Conservation (phyloP, 2,113 vertebrate genomes). For the Notechis scutatus region DNA sequence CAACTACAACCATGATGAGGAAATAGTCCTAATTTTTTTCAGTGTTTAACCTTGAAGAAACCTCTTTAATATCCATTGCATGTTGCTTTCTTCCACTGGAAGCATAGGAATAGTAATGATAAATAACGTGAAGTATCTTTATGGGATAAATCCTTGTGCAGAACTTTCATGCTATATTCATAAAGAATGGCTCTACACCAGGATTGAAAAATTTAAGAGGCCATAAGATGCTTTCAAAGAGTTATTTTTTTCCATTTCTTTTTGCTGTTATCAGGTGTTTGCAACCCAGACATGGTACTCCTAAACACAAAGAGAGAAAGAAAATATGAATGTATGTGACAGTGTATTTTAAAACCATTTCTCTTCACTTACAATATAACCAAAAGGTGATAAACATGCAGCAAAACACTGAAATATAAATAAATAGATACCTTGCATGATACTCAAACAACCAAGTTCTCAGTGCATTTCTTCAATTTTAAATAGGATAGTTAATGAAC, state of each 20-base stretch:
- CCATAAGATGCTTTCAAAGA: not conserved
- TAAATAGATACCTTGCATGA: not conserved
- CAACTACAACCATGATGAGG: not conserved
- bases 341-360: not conserved
- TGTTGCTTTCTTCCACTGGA: not conserved
- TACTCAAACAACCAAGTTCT: conserved; percentile 10
- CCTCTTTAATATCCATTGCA: not conserved
- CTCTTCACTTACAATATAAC: not conserved
- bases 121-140: not conserved
- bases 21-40: not conserved
- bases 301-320: not conserved
- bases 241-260: not conserved
- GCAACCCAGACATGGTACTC: not conserved
- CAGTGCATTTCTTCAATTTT: not conserved
- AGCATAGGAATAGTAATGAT: not conserved
- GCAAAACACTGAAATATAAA: conserved; percentile 20
- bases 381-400: not conserved
- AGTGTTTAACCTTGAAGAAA: not conserved
- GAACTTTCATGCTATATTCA: not conserved
- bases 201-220: not conserved
- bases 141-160: not conserved
- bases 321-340: not conserved
- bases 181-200: not conserved
- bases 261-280: not conserved
- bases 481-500: conserved; percentile 8